Evolutionary conservation across 2,888 invertebrate species (phyloP).

Genomic region (Drosophila mayaguana): DNA sequence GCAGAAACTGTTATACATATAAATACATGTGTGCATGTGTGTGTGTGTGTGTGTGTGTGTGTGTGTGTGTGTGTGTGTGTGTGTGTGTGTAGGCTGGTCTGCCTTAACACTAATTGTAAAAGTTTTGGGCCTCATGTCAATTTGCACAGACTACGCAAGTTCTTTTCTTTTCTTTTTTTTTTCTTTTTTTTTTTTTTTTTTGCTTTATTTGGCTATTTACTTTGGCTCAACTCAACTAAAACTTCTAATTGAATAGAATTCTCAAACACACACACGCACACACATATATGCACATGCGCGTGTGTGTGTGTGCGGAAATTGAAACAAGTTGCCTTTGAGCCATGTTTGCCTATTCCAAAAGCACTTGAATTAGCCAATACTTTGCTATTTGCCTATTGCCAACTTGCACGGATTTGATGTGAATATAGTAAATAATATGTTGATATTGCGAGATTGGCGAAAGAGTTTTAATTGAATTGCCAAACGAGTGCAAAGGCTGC

Average conservation of each 20-base stretch:
- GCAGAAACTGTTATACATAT: conserved; percentile 14
- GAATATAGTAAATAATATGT: not conserved
- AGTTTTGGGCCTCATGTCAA: conserved; percentile 57
- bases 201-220: conserved; percentile 66
- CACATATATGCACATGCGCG: not conserved
- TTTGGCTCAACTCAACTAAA: conserved; percentile 42
- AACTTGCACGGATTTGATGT: conserved; percentile 16
- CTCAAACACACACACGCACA: not conserved
- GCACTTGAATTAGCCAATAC: conserved; percentile 35
- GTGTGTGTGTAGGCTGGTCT: conserved; percentile 6
- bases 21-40: not conserved
- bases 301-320: conserved; percentile 31
- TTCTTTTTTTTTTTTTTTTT: conserved; percentile 7
- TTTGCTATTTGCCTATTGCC: conserved; percentile 17
- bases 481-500: not conserved
- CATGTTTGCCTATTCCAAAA: conserved; percentile 46
- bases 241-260: conserved; percentile 69
- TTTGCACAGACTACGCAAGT: conserved; percentile 46
- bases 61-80: conserved; percentile 3
- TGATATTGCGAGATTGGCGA: not conserved
- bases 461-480: conserved; percentile 5
- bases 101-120: conserved; percentile 66
- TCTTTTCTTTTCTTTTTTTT: conserved; percentile 11
- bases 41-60: no score
- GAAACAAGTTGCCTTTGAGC: conserved; percentile 45